Base-by-base conservation (phyloP, 2,113 vertebrate genomes). In the Microtus richardsoni region DNA sequence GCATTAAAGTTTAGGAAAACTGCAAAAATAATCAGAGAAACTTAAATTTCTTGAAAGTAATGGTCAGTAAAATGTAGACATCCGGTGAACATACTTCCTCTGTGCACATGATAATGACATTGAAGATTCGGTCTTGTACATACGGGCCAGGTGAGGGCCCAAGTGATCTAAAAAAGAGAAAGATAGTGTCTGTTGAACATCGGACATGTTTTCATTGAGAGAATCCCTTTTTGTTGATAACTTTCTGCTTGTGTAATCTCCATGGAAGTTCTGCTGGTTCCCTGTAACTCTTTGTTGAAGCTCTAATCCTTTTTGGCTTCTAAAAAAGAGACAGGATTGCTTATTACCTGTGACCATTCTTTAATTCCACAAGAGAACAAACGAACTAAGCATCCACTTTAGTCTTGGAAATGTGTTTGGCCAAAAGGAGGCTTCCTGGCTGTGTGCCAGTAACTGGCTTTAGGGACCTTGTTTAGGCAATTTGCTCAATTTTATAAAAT, bases 321-420 rank as follows among this genome's bases (percentile, higher is more conserved):
- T 36, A 30, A 54, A 70, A 84, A 75, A 62, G 60, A 60, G 62
- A 12, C 49, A 64, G 16, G 39, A 14, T 94, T 73, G n/a, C 47
- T 89, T 84, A 87, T 88, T 94, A 77, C 79, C 91, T 92, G 85
- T 77, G 66, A 62, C 41, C 28, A 33, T 93, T 93, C 94, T 85
- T 83, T 62, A 86, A 0, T 92, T 70, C 33, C 4, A 2, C 49
- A 30, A 73, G 52, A 93, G 52, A 93, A 88, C 12, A 91, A 86
- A 95, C 24, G 58, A 93, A 77, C 71, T 62, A 52, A 12, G 16
- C 3, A 41, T 49, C 11, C 36, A 9, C 75, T 78, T 2, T 33
- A 49, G 94, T 83, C 75, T 58, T 85, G 7, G 3, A 58, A 84
- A 89, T n/a, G 28, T 60, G 73, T 82, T 93, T 96, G 89, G 91